phyloP scores from a whole-genome alignment of 1,140 invertebrate species.

The Diuraphis noxia region DNA sequence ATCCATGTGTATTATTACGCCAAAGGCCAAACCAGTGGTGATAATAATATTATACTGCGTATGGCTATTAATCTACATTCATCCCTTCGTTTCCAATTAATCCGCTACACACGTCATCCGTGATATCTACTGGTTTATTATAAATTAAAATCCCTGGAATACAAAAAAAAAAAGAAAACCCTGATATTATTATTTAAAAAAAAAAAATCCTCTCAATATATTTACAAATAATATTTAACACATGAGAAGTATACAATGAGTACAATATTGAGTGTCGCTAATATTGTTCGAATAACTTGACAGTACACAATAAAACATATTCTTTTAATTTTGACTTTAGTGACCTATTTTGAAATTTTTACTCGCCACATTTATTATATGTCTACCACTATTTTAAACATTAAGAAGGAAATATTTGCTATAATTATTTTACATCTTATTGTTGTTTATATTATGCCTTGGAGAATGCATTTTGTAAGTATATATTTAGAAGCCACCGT shows the following conservation, averaged over 20 bases:
- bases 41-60: conserved; percentile 4
- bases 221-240: background rate
- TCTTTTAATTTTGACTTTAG: background rate
- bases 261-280: accelerated
- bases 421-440: too few species aligned
- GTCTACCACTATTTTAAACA: too few species aligned
- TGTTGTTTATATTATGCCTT: too few species aligned
- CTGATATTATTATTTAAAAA: background rate
- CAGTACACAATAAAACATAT: background rate
- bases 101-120: background rate
- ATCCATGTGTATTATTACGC: background rate
- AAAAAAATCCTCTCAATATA: background rate
- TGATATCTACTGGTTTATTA: background rate
- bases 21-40: background rate
- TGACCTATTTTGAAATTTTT: background rate
- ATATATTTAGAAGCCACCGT: background rate
- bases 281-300: background rate
- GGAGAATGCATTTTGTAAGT: background rate
- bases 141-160: background rate
- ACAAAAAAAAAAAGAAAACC: background rate
- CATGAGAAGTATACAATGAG: background rate
- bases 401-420: too few species aligned
- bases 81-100: background rate
- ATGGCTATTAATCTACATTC: background rate
- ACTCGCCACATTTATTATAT: too few species aligned